Evolutionary conservation across 2,113 vertebrate genomes (phyloP).

Genomic region (Lates calcarifer): DNA sequence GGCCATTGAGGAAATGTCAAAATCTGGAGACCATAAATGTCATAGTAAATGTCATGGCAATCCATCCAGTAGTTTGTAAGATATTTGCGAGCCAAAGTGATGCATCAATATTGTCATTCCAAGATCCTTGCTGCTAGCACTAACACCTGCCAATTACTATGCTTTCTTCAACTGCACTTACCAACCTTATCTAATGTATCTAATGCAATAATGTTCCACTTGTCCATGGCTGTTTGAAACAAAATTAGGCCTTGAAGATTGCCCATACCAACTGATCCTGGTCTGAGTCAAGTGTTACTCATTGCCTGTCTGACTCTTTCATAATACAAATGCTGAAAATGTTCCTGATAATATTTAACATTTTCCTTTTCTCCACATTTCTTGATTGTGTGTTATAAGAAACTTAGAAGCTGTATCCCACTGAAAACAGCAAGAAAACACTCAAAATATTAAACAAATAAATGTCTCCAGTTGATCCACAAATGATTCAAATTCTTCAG

Average conservation of each 20-base stretch:
- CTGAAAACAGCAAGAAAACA: constrained; percentile 36
- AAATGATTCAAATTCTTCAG: constrained; percentile 25
- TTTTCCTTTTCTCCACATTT: neutral
- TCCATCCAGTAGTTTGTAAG: neutral
- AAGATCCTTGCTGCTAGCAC: no score
- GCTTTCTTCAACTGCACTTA: neutral
- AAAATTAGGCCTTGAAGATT: neutral
- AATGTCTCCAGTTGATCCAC: constrained; percentile 27
- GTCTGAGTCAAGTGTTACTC: neutral
- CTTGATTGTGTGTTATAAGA: neutral
- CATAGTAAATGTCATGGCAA: neutral
- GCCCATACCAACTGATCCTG: neutral
- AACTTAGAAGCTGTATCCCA: neutral
- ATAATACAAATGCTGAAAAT: neutral
- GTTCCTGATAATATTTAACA: neutral
- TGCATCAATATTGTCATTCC: no score
- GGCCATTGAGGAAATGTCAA: no score
- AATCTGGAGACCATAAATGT: neutral
- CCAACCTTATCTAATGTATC: neutral
- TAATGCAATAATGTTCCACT: neutral
- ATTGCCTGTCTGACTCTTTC: neutral
- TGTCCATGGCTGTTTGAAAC: neutral
- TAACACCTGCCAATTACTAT: neutral
- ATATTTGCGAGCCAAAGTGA: neutral
- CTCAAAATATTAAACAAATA: neutral